Conservation (phyloP, 2,113 vertebrate species). For the Camelus dromedarius region DNA sequence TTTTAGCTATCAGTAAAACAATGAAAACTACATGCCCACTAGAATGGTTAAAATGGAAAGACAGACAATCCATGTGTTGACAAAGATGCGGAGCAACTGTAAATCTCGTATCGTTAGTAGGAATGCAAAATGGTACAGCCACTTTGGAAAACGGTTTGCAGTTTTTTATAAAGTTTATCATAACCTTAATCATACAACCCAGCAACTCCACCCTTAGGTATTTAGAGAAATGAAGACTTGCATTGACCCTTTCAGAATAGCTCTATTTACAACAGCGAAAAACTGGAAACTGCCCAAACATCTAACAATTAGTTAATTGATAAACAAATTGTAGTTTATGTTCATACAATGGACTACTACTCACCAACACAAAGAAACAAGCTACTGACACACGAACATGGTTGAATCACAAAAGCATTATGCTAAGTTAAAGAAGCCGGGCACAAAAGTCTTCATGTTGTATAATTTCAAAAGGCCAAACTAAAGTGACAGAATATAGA, state of each 20-base stretch:
- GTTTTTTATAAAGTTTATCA: neutral
- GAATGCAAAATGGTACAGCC: neutral
- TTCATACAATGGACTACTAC: neutral
- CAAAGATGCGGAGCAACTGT: neutral
- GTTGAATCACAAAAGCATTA: neutral
- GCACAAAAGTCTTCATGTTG: neutral
- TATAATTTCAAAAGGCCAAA: neutral
- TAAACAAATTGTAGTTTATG: neutral
- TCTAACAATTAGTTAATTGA: neutral
- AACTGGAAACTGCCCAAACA: neutral
- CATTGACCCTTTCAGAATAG: neutral
- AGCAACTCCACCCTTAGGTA: neutral
- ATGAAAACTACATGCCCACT: neutral
- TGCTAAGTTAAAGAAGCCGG: neutral
- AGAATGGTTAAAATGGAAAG: neutral
- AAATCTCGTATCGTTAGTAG: neutral
- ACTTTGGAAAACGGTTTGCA: neutral
- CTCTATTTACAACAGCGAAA: neutral
- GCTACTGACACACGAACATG: neutral
- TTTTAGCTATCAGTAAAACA: neutral
- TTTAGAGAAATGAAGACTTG: neutral
- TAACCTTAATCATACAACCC: neutral
- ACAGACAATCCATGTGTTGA: neutral
- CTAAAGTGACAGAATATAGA: neutral
- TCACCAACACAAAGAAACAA: neutral